Evolutionary conservation across 2,797 vertebrate species (phyloP), one percentile per base, ranked within the genome.

Genomic region (Gymnothorax reevesii): DNA sequence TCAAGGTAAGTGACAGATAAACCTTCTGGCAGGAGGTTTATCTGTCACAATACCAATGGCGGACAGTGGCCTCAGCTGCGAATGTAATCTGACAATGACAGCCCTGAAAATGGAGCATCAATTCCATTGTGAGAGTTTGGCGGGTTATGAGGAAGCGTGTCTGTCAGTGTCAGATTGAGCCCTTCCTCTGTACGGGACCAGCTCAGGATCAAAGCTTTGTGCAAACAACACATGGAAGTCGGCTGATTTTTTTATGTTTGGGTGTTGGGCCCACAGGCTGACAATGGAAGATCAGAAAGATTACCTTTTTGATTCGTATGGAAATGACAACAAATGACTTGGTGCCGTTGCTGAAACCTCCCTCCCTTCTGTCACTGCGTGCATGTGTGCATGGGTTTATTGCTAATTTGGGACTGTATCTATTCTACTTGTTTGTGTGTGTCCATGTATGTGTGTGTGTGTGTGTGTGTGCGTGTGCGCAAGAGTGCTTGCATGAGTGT

Each of bases 1-100:
- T 62, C 25, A 42, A 42, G 33, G 33, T 42, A 42, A 42, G 33
- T 42, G 33, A 42, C 33, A 42, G 33, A 42, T 42, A 42, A 42
- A 42, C 33, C 33, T 42, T 42, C 33, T 42, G 33, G 33, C 33
- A 42, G 33, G 33, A 42, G 33, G 79, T 52, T 71, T 85, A 87
- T 79, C 66, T 62, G 83, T 88, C 83, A 86, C 86, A 86, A 75
- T 66, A 71, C 73, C 77, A 42, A 54, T 86, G 73, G 69, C 84
- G 71, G 66, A 69, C 60, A 54, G 57, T 83, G 73, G 54, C 62
- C 42, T 62, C 71, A n/a, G 49, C 80, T 84, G 77, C 87, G n/a
- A 80, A 52, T 27, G 54, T 89, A 62, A 86, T 85, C 59, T 17
- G 66, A 52, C 33, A 87, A 55, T n/a, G 84, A 55, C 62, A 85